phyloP scores from a whole-genome alignment of 2,888 invertebrate species.

The Cremastinae sp. region DNA sequence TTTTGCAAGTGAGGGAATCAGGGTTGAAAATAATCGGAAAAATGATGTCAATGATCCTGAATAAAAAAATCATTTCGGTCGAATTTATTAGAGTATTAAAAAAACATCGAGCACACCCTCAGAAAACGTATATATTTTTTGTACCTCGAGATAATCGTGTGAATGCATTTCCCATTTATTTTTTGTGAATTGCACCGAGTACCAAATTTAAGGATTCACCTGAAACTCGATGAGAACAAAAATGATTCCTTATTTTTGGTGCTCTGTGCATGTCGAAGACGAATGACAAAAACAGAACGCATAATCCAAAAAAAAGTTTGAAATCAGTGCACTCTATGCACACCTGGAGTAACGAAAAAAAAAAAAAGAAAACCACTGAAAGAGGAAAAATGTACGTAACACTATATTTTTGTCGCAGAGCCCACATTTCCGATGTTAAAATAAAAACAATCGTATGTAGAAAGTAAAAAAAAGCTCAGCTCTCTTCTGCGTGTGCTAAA shows the following conservation, averaged over 20 bases:
- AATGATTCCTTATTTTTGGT: background rate
- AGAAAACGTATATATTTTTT: slow-evolving; percentile 55
- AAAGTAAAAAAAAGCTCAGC: slow-evolving; percentile 55
- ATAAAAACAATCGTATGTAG: slow-evolving; percentile 42
- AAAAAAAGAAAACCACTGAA: slow-evolving; percentile 31
- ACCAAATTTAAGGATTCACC: background rate
- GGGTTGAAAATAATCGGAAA: slow-evolving; percentile 53
- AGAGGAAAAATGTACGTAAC: slow-evolving; percentile 48
- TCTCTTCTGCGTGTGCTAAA: slow-evolving; percentile 57
- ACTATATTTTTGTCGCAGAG: slow-evolving; percentile 67
- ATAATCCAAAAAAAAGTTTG: slow-evolving; percentile 13
- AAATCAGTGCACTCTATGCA: slow-evolving; percentile 35
- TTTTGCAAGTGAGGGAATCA: slow-evolving; percentile 71
- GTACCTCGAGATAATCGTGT: slow-evolving; percentile 39
- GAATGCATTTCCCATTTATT: slow-evolving; percentile 15
- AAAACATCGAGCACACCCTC: slow-evolving; percentile 7
- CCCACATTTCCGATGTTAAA: slow-evolving; percentile 41
- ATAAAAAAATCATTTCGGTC: slow-evolving; percentile 11
- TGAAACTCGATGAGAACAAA: background rate
- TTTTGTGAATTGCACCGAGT: background rate
- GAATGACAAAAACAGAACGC: background rate
- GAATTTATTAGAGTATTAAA: slow-evolving; percentile 16
- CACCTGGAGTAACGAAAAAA: slow-evolving; percentile 65
- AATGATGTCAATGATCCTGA: background rate
- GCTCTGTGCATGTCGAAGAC: background rate